Percentiles rank a stretch among this genome's conserved stretches.
phyloP scores from a whole-genome alignment of 2,113 vertebrate genomes.

The Capra hircus region DNA sequence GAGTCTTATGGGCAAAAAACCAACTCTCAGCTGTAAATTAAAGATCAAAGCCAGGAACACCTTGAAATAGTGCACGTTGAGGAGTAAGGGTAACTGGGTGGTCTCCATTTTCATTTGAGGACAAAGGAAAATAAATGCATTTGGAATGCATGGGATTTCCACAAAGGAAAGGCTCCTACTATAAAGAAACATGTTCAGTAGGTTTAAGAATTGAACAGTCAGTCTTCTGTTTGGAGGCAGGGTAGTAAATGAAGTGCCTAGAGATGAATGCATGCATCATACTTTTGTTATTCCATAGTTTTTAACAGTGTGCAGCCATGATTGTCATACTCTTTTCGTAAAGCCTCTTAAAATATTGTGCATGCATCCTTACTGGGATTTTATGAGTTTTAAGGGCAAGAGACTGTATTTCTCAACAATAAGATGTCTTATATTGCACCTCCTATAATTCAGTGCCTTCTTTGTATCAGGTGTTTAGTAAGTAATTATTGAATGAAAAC shows the following conservation, averaged over 20 bases:
- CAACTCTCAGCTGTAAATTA: background rate
- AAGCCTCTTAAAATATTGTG: background rate
- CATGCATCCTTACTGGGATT: background rate
- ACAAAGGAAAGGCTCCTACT: background rate
- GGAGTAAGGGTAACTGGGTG: background rate
- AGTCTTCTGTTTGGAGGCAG: background rate
- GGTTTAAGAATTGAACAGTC: background rate
- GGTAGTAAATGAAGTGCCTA: background rate
- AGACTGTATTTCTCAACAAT: background rate
- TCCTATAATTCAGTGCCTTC: background rate
- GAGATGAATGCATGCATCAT: background rate
- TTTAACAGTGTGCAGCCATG: background rate
- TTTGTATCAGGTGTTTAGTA: background rate
- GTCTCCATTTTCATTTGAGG: background rate
- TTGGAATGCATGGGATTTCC: background rate
- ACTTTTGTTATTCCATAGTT: background rate
- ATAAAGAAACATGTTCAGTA: background rate
- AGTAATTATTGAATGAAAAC: background rate
- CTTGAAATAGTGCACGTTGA: background rate
- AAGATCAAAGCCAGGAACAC: background rate
- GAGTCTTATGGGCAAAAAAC: background rate
- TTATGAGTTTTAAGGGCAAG: background rate
- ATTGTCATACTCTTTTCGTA: background rate
- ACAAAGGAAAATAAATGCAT: background rate
- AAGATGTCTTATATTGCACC: background rate